Evolutionary conservation across 2,113 vertebrate genomes (phyloP), one percentile per base, ranked within the genome.

Genomic region (Telmatochromis brichardi): DNA sequence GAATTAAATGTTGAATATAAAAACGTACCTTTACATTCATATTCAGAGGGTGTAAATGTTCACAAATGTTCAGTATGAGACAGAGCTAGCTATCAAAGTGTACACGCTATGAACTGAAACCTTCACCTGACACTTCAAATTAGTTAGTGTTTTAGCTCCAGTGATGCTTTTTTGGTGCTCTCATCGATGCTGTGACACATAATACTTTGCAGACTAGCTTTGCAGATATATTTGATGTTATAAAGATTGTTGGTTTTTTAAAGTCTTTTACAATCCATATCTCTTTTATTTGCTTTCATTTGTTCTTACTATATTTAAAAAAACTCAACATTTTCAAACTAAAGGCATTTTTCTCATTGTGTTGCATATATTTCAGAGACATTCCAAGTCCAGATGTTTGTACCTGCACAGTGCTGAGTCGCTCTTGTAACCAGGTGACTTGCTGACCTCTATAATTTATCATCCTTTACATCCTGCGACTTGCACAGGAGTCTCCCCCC

Each of bases 361-460:
- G 78, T 42, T 79, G 26, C 54, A 71, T 11, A 82, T 63, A 35
- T 87, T 60, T 81, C n/a, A 68, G 71, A 9, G 23, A 35, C 65
- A 85, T 86, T 83, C 82, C 37, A 40, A n/a, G 13, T 63, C 47
- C 90, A 93, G 90, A 92, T 90, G 88, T 91, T 88, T 84, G 88
- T 91, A 92, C 89, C 92, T 92, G 91, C 89, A 31, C 53, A 78
- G 57, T 60, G 85, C 80, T 76, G 88, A 87, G 65, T 89, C 9
- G 57, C 78, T 88, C 87, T 35, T 89, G 84, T 92, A 88, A 89
- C 89, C 87, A 90, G 90, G 88, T 91, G 91, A 92, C 86, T 89
- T 87, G 86, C 82, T 90, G 89, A 89, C 89, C 86, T 71, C 81
- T 68, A 42, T 92, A 88, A 95, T 93, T 95, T 90, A 94, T 92